Conservation (phyloP, 92 coral and sea anemone genomes). For the Epizoanthus fatuus region DNA sequence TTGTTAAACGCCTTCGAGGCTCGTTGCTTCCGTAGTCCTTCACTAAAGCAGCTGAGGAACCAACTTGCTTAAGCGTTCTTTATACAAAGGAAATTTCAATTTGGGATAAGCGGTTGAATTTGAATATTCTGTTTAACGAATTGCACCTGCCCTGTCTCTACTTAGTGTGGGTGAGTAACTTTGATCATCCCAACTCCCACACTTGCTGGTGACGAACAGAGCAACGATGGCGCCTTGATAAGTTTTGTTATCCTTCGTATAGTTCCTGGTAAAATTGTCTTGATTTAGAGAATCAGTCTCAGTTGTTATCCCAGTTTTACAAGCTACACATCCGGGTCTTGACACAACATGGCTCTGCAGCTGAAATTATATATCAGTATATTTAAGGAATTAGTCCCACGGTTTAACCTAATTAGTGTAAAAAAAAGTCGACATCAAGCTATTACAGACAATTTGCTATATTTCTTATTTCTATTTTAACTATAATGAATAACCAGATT, state of each 20-base stretch:
- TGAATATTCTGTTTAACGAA: background rate
- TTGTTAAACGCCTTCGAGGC: background rate
- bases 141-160: constrained; percentile 2
- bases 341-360: background rate
- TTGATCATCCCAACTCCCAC: background rate
- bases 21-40: background rate
- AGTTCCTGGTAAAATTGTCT: background rate
- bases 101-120: constrained; percentile 4
- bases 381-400: background rate
- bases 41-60: background rate
- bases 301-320: background rate
- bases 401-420: background rate
- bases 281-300: background rate
- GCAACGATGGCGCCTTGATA: background rate
- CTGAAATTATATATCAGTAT: constrained; percentile 4
- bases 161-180: background rate
- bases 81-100: background rate
- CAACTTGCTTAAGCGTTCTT: background rate
- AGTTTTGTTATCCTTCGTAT: background rate
- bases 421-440: background rate
- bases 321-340: background rate
- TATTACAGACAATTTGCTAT: too few relatives aligned
- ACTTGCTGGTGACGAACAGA: background rate
- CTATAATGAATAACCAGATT: too few relatives aligned
- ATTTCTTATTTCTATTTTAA: too few relatives aligned